Base-by-base conservation (phyloP, 2,888 invertebrate genomes). In the Amitus sp. region DNA sequence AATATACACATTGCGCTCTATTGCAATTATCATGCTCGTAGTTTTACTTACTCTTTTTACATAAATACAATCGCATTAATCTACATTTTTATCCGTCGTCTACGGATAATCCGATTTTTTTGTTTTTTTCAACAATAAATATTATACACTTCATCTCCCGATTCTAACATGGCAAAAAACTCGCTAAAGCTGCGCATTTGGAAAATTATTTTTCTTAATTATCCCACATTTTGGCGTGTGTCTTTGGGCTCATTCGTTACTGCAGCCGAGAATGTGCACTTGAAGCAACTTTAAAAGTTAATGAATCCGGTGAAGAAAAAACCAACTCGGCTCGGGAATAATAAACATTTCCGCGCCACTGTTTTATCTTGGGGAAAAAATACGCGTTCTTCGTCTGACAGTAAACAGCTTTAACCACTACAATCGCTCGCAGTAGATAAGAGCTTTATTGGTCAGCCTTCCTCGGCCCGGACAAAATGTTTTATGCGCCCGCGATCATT, bases 121-220 rank as follows among this genome's bases (percentile, higher is more conserved):
- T n/a, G n/a, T n/a, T n/a, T n/a, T n/a, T n/a, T n/a, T n/a, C n/a
- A n/a, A n/a, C n/a, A n/a, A n/a, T n/a, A n/a, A n/a, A n/a, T n/a
- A n/a, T n/a, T n/a, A n/a, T n/a, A n/a, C n/a, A n/a, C n/a, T n/a
- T n/a, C n/a, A n/a, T n/a, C n/a, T n/a, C n/a, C n/a, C n/a, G n/a
- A n/a, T n/a, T n/a, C n/a, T n/a, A n/a, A n/a, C n/a, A n/a, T n/a
- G 27, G 9, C 27, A 9, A 6, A 27, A 27, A 27, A 27, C 9
- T 27, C 27, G 9, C 27, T 27, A 23, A 33, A 56, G 17, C 48
- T 45, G 20, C 39, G 30, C 23, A 34, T 51, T 59, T 53, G 23
- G 53, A 60, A 60, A 60, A 60, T 60, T 54, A 49, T 39, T 40
- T 23, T 54, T 51, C 23, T 51, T 34, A 61, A 61, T 55, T 61